Percentiles rank a stretch among this genome's conserved stretches.
phyloP scores from a whole-genome alignment of 2,797 vertebrate species.

The Margarornis squamiger region DNA sequence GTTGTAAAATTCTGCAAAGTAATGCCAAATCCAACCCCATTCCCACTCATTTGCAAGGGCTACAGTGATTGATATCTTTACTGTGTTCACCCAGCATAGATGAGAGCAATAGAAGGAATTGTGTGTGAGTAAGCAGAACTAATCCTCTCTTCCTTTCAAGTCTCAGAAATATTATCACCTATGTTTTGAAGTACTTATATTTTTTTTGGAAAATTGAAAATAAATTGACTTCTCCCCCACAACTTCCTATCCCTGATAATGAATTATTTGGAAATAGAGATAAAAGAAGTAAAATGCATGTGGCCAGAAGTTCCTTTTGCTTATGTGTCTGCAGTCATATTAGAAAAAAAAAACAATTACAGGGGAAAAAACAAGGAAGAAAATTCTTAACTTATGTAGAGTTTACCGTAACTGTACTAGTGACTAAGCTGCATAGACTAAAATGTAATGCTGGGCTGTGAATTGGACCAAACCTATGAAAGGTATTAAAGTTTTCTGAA shows the following conservation, averaged over 20 bases:
- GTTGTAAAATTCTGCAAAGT: background rate
- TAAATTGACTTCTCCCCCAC: background rate
- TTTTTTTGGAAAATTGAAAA: background rate
- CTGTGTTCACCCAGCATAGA: background rate
- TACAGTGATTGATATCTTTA: background rate
- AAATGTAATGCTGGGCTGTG: background rate
- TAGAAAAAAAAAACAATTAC: background rate
- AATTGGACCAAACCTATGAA: background rate
- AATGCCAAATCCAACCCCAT: background rate
- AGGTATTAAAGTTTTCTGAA: background rate
- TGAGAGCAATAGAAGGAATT: background rate
- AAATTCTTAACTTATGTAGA: background rate
- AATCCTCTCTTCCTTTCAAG: background rate
- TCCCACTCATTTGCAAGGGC: fast-evolving
- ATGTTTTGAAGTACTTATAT: background rate
- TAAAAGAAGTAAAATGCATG: background rate
- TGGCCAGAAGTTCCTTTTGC: background rate
- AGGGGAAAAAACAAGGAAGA: background rate
- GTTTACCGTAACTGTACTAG: background rate
- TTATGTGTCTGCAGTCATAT: background rate
- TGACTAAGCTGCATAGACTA: background rate
- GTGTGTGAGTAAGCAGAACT: background rate
- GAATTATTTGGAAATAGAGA: background rate
- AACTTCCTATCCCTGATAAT: fast-evolving
- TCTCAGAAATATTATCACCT: background rate